phyloP scores from a whole-genome alignment of 2,797 vertebrate species.

The Dipus sagitta region DNA sequence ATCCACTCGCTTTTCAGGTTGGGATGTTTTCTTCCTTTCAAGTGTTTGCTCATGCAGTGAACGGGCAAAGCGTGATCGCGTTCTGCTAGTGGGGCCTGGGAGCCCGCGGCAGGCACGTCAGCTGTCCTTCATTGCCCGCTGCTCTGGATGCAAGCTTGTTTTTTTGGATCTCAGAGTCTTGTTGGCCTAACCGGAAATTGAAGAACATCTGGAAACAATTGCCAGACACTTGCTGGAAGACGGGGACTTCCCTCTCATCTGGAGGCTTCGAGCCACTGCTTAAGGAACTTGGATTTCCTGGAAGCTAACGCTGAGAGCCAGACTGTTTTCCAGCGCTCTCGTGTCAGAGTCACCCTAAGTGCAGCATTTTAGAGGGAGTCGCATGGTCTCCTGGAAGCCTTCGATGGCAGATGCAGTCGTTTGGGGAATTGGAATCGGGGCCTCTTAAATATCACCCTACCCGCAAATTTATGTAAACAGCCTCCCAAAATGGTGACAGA shows the following conservation, averaged over 20 bases:
- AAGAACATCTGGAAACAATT: background rate
- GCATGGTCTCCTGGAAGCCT: background rate
- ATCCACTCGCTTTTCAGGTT: background rate
- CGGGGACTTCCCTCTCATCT: background rate
- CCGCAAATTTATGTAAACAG: background rate
- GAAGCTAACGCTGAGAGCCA: background rate
- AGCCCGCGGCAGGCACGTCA: background rate
- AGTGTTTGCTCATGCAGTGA: background rate
- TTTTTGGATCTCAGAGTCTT: conserved; percentile 2
- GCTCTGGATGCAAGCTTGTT: background rate
- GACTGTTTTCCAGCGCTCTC: background rate
- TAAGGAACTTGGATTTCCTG: background rate
- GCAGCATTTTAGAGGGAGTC: background rate
- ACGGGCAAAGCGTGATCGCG: background rate
- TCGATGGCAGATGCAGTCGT: background rate
- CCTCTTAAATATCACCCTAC: background rate
- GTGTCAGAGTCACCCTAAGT: background rate
- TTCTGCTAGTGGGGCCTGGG: background rate
- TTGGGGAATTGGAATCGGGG: background rate
- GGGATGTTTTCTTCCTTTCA: background rate
- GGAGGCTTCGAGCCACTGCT: background rate
- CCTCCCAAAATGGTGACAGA: background rate
- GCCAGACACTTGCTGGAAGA: background rate
- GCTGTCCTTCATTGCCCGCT: background rate
- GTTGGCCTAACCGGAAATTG: background rate